phyloP scores from a whole-genome alignment of 2,888 invertebrate species.

The Cosmorhoe ocellata region DNA sequence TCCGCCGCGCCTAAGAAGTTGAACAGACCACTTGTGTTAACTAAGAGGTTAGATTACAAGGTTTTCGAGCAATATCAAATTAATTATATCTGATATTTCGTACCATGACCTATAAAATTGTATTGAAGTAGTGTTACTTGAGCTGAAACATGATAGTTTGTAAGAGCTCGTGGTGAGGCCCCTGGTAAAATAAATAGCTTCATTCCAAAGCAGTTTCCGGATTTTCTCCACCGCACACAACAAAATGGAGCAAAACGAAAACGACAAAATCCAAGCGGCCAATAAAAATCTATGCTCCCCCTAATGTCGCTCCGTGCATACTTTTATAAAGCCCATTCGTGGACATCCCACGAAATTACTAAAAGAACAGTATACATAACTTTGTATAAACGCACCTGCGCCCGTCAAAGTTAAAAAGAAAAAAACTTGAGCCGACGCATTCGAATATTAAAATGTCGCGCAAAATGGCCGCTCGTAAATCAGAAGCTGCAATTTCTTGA shows the following conservation, averaged over 20 bases:
- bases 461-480: constrained; percentile 75
- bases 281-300: constrained; percentile 54
- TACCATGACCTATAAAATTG: no score
- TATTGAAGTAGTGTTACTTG: no score
- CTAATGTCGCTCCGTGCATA: constrained; percentile 54
- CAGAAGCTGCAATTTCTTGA: constrained; percentile 71
- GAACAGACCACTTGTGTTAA: no score
- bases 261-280: constrained; percentile 31
- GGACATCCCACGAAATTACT: constrained; percentile 58
- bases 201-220: constrained; percentile 21
- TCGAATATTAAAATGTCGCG: constrained; percentile 73
- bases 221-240: constrained; percentile 19
- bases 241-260: constrained; percentile 20
- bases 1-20: no score
- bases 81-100: no score
- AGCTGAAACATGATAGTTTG: no score
- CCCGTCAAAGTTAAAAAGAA: constrained; percentile 63
- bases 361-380: constrained; percentile 45
- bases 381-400: constrained; percentile 67
- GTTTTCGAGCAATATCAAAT: no score
- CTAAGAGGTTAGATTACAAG: no score
- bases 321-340: constrained; percentile 53
- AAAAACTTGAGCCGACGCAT: constrained; percentile 60
- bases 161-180: no score
- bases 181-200: constrained; percentile 17